Evolutionary conservation across 2,113 vertebrate species (phyloP).

Genomic region (Speoplatyrhinus poulsoni): DNA sequence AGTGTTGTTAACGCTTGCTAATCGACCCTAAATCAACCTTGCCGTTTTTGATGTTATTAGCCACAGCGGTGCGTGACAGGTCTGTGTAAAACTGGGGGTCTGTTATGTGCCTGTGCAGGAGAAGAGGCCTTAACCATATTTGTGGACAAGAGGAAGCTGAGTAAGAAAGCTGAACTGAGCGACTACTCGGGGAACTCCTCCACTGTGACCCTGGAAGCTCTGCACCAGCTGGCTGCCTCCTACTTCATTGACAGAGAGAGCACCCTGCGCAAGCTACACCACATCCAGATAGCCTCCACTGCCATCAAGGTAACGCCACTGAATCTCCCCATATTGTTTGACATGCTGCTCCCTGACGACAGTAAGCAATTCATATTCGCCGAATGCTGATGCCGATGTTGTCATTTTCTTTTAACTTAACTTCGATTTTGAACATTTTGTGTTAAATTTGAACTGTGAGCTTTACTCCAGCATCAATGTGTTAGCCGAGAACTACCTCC

Average conservation of each 20-base stretch:
- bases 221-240: slow-evolving; percentile 84
- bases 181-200: slow-evolving; percentile 84
- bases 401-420: too few species aligned
- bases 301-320: slow-evolving; percentile 80
- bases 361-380: too few species aligned
- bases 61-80: neutral
- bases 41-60: neutral
- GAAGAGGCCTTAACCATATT: slow-evolving; percentile 97
- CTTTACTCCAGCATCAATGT: too few species aligned
- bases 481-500: too few species aligned
- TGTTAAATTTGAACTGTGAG: too few species aligned
- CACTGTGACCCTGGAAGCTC: slow-evolving; percentile 72
- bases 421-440: too few species aligned
- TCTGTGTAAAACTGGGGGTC: neutral
- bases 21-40: too few species aligned
- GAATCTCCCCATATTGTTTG: too few species aligned
- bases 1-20: too few species aligned
- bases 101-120: slow-evolving; percentile 70
- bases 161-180: slow-evolving; percentile 84
- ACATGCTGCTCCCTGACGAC: too few species aligned
- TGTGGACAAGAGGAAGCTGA: slow-evolving; percentile 96
- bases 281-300: slow-evolving; percentile 86
- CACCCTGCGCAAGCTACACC: slow-evolving; percentile 81
- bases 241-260: slow-evolving; percentile 87
- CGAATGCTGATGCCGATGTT: too few species aligned